A percentile compares a stretch with the other conserved stretches of the same genome.
Evolutionary conservation across 64 coral and sea anemone genomes (phyloP).

Genomic region (Anthopleura sola): DNA sequence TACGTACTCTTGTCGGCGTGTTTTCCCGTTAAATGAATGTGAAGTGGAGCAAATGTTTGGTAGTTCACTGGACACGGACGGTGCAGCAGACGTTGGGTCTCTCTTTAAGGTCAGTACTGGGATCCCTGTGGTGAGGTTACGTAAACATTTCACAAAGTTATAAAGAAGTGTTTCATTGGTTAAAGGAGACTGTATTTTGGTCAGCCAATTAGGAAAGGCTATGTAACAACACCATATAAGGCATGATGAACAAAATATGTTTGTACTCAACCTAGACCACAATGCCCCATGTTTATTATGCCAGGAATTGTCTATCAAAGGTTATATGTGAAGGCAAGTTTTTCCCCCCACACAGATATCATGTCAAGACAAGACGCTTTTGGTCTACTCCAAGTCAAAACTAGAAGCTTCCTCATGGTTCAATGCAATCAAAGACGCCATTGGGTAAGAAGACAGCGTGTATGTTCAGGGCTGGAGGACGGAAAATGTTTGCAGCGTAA

Average conservation of each 20-base stretch:
- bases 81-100: constrained; percentile 65
- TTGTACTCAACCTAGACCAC: no score
- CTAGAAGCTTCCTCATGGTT: constrained; percentile 65
- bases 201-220: not conserved
- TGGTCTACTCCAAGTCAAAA: constrained; percentile 80
- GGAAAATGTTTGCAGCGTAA: not conserved
- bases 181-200: no score
- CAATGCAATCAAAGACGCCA: constrained; percentile 59
- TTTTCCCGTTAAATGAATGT: constrained; percentile 77
- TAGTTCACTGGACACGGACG: constrained; percentile 51
- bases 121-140: not conserved
- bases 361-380: constrained; percentile 76
- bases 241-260: no score
- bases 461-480: not conserved
- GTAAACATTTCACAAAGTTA: not conserved
- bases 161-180: not conserved
- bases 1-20: constrained; percentile 77
- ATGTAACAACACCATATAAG: not conserved
- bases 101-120: constrained; percentile 74
- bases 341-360: constrained; percentile 37
- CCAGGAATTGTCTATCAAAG: no score
- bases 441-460: constrained; percentile 35
- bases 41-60: constrained; percentile 91
- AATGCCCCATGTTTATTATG: no score
- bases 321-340: not conserved